phyloP scores from a whole-genome alignment of 2,113 vertebrate species.

The Phylloscopus trochilus region DNA sequence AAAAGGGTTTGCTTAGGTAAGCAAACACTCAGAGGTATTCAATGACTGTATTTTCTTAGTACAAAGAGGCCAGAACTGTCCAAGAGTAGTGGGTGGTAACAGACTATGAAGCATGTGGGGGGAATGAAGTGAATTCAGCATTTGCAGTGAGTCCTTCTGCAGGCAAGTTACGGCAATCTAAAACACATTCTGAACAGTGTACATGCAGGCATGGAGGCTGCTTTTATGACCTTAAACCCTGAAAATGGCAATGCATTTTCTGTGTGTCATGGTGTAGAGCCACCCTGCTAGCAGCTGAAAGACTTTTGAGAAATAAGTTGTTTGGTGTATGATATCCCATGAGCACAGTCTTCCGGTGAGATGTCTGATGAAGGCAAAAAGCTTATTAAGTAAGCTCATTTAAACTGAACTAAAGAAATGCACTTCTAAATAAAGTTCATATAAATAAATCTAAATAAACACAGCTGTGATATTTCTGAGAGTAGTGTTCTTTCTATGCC shows the following conservation, averaged over 20 bases:
- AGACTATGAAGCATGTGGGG: not conserved
- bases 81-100: not conserved
- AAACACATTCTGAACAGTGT: not conserved
- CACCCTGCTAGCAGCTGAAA: not conserved
- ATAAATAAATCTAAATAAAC: constrained; percentile 43
- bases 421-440: constrained; percentile 19
- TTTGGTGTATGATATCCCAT: not conserved
- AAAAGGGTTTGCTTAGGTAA: constrained; percentile 8
- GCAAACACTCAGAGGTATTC: constrained; percentile 3
- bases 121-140: not conserved
- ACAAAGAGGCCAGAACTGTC: not conserved
- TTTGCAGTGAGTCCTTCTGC: not conserved
- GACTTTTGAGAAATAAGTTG: not conserved
- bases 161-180: not conserved
- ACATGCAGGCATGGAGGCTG: not conserved
- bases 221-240: not conserved
- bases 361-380: constrained; percentile 9
- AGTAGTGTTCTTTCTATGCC: not conserved
- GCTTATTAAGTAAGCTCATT: not conserved
- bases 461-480: constrained; percentile 1
- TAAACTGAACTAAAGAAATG: not conserved
- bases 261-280: not conserved
- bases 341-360: not conserved
- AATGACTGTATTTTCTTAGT: not conserved
- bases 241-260: not conserved